Base-by-base conservation (phyloP, 2,797 vertebrate genomes). In the Micropoecilia bifurca region DNA sequence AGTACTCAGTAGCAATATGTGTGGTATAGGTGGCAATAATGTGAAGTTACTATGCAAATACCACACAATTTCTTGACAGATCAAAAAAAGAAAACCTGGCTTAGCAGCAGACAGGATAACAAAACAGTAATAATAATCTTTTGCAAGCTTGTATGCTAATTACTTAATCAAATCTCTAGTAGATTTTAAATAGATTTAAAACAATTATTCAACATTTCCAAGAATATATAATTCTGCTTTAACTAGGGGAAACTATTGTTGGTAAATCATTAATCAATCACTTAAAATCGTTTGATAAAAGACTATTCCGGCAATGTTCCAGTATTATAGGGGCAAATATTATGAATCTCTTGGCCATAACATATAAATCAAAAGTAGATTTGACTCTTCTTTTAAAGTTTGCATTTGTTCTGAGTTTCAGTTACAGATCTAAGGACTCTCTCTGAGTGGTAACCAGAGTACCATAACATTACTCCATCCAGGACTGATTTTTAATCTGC, bases 401-500 rank as follows among this genome's bases (percentile, higher is more conserved):
- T 61, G 16, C 22, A 61, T 33, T 61, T 46, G 6, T 43, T 78
- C 75, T 82, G 69, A 82, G 48, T 76, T 75, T 85, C 79, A 82
- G 74, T 79, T 83, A 25, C 66, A 76, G 76, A 78, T 82, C 87
- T 80, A 76, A 61, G 74, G 57, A 86, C 74, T 81, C 57, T 45
- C n/a, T 45, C 68, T 83, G 78, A 63, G 47, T 86, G 82, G 81
- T 72, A n/a, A 74, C 84, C 73, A 79, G 79, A 81, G 79, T 71
- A 22, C 46, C 43, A 79, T 88, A 85, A 89, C 84, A n/a, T 9
- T 43, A 43, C 41, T 78, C 77, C 74, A 63, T 55, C 55, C 48
- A 82, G 74, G 82, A 84, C 77, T 81, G 25, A 50, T 73, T 71
- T 81, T 77, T 30, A 75, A 74, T 57, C 68, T 9, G n/a, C 73